Evolutionary conservation across 2,797 vertebrate genomes (phyloP), one percentile per base, ranked within the genome.

Genomic region (Valencia hispanica): DNA sequence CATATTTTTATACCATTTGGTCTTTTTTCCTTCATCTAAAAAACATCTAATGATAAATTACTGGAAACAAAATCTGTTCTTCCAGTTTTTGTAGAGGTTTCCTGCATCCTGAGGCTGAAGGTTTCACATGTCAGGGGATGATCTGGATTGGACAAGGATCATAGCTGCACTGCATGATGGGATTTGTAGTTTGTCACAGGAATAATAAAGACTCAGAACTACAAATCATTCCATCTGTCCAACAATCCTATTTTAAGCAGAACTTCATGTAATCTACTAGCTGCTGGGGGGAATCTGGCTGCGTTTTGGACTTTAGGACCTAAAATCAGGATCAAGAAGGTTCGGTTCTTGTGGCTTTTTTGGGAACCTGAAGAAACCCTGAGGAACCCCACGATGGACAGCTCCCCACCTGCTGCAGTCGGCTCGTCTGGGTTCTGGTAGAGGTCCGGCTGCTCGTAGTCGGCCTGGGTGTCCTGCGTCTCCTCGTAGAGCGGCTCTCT

Each of bases 371-470:
- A 4, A 2, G 12, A 1, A 4, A 27, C n/a, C n/a, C n/a, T n/a
- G n/a, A n/a, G n/a, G n/a, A n/a, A n/a, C n/a, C n/a, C n/a, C n/a
- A n/a, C n/a, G n/a, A n/a, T n/a, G n/a, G n/a, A n/a, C n/a, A n/a
- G n/a, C n/a, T n/a, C n/a, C n/a, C 70, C 78, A 96, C 97, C 96
- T 94, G 88, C 91, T 86, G 92, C 85, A 80, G 86, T 89, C 22
- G 95, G 92, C 39, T 93, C 92, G 4, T 89, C 94, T 0, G 96
- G 80, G 55, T 82, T 92, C 81, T 96, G 95, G 61, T 97, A 98
- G 5, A 96, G 93, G 0, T 95, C 93, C 48, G 96, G 96, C 0
- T 96, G 84, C 0, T 88, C 0, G 1, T 88, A 73, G 81, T 90
- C 53, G 48, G 72, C 88, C 45, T 50, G 43, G 0, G 91, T 77